Evolutionary conservation across 2,888 invertebrate genomes (phyloP).

Genomic region (Eupithecia inturbata): DNA sequence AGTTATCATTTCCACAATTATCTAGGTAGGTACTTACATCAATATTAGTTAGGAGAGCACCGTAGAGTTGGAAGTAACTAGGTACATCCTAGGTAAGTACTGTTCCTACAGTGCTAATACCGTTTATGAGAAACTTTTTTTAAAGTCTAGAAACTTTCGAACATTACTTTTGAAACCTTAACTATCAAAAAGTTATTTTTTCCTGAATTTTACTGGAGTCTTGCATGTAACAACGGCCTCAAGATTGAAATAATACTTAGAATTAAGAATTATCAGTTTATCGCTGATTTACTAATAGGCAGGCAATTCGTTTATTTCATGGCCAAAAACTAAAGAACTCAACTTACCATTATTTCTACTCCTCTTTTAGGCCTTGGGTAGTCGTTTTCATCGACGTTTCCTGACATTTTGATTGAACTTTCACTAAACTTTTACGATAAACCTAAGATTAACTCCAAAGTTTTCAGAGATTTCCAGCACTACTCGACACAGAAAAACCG

Average conservation of each 20-base stretch:
- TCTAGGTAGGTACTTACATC: too few species aligned
- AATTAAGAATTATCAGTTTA: conserved; percentile 11
- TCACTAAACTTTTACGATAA: conserved; percentile 11
- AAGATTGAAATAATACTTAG: not conserved
- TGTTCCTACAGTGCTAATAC: not conserved
- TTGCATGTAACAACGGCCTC: not conserved
- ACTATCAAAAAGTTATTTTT: not conserved
- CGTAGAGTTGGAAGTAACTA: too few species aligned
- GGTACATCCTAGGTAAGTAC: not conserved
- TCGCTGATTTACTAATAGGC: not conserved
- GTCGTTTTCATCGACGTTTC: conserved; percentile 27
- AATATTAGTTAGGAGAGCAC: too few species aligned
- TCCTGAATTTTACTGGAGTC: not conserved
- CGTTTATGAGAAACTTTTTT: not conserved
- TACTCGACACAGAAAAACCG: conserved; percentile 7
- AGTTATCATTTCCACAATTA: not conserved
- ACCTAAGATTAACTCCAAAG: not conserved
- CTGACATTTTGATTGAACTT: conserved; percentile 27
- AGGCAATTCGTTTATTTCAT: not conserved
- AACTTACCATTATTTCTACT: conserved; percentile 32
- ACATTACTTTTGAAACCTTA: not conserved
- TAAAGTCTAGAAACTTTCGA: not conserved
- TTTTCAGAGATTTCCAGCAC: not conserved
- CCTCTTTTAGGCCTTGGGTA: conserved; percentile 25
- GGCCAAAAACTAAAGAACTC: not conserved